A percentile compares a stretch with the other conserved stretches of the same genome.
phyloP scores from a whole-genome alignment of 2,113 vertebrate species.

The Balaeniceps rex region DNA sequence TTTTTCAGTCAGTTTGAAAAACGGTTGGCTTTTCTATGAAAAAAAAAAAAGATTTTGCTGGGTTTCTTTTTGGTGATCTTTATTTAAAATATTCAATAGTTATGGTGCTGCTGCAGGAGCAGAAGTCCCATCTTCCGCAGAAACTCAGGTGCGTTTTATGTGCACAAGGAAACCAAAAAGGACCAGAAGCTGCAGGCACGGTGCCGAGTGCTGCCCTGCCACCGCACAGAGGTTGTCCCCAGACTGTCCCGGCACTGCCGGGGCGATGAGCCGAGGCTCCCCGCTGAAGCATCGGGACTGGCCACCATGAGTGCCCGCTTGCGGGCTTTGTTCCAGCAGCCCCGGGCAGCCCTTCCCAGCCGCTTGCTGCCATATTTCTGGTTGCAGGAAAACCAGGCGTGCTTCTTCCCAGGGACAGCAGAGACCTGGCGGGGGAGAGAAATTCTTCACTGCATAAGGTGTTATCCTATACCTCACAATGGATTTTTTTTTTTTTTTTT shows the following conservation, averaged over 20 bases:
- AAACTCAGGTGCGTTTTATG: rapidly evolving
- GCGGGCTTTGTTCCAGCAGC: background rate
- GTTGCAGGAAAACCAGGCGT: background rate
- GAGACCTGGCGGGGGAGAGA: background rate
- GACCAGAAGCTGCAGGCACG: background rate
- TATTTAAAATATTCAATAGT: background rate
- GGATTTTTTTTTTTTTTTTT: too few species aligned
- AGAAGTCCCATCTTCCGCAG: background rate
- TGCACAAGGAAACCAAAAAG: background rate
- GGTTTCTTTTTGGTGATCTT: background rate
- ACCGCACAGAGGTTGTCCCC: background rate
- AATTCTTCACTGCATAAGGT: background rate
- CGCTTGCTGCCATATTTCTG: background rate
- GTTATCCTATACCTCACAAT: background rate
- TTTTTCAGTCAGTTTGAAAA: background rate
- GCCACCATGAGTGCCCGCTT: too few species aligned
- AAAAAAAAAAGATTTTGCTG: background rate
- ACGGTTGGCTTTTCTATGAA: background rate
- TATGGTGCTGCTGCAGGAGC: background rate
- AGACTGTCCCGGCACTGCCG: background rate
- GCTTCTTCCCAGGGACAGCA: background rate
- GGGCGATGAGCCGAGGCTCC: background rate
- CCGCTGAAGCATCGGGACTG: background rate
- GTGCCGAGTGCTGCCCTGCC: background rate
- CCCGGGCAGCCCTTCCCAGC: background rate